Evolutionary conservation across 1,140 invertebrate species (phyloP).

Genomic region (Heliconius eleuchia): DNA sequence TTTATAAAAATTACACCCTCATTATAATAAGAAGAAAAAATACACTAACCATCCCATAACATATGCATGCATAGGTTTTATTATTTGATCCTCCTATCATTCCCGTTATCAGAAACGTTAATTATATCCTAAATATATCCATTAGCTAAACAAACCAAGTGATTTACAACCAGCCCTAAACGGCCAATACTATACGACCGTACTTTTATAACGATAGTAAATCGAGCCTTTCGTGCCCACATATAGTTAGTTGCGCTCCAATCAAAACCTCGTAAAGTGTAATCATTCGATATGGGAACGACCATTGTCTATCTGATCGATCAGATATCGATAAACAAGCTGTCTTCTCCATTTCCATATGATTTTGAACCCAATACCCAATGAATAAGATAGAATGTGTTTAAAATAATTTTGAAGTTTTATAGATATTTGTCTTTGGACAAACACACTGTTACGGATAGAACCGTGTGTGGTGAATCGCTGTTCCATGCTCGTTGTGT

Average conservation of each 20-base stretch:
- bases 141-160: slow-evolving; percentile 51
- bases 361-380: neutral
- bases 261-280: slow-evolving; percentile 71
- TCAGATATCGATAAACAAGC: slow-evolving; percentile 41
- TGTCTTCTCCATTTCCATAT: slow-evolving; percentile 3
- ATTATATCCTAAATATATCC: slow-evolving; percentile 27
- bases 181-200: slow-evolving; percentile 49
- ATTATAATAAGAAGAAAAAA: neutral
- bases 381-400: neutral
- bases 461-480: slow-evolving; percentile 60
- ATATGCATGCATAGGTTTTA: neutral
- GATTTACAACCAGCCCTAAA: slow-evolving; percentile 48
- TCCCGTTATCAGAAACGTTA: slow-evolving; percentile 11
- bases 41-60: too few species aligned
- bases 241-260: slow-evolving; percentile 68
- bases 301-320: slow-evolving; percentile 54
- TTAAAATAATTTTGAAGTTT: neutral
- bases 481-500: slow-evolving; percentile 53
- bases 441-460: slow-evolving; percentile 68
- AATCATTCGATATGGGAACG: slow-evolving; percentile 75
- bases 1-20: neutral
- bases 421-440: slow-evolving; percentile 48
- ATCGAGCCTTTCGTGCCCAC: slow-evolving; percentile 65
- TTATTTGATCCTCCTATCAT: neutral
- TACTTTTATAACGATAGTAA: slow-evolving; percentile 62